Percentiles rank a stretch among this genome's conserved stretches.
phyloP scores from a whole-genome alignment of 2,113 vertebrate species.

The Hydrolagus affinis region DNA sequence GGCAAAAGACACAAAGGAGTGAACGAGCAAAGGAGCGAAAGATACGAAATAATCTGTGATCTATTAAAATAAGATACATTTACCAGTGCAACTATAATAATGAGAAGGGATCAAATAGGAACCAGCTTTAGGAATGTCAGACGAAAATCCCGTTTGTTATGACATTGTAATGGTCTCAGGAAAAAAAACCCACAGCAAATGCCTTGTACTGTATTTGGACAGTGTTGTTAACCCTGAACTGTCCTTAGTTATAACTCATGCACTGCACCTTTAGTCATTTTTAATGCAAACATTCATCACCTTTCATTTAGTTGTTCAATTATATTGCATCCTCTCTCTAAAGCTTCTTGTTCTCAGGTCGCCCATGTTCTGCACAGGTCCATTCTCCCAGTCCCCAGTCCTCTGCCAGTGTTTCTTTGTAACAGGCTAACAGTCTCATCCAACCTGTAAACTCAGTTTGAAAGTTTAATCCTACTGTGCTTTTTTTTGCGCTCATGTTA shows the following conservation, averaged over 20 bases:
- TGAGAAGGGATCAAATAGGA: neutral
- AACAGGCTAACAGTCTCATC: neutral
- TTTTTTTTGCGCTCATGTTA: neutral
- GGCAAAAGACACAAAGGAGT: neutral
- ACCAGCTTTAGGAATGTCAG: neutral
- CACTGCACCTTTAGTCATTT: neutral
- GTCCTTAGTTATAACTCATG: neutral
- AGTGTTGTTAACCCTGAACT: neutral
- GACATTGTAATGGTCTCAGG: neutral
- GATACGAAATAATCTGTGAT: too few species aligned
- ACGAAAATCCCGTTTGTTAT: neutral
- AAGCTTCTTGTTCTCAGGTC: neutral
- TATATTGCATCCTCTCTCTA: neutral
- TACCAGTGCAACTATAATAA: neutral
- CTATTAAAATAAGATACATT: neutral
- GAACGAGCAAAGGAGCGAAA: too few species aligned
- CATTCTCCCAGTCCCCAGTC: neutral
- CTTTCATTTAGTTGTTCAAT: neutral
- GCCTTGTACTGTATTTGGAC: neutral
- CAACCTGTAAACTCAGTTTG: neutral
- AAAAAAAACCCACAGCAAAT: neutral
- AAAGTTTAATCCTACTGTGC: neutral
- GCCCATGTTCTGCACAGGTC: neutral
- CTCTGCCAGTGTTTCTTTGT: neutral
- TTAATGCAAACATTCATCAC: neutral